Percentiles rank a stretch among this genome's conserved stretches.
These are phyloP conservation scores for Myotis planiceps DNA, from an alignment of 2,797 vertebrate species.

Conservation along the genomic window DNA sequence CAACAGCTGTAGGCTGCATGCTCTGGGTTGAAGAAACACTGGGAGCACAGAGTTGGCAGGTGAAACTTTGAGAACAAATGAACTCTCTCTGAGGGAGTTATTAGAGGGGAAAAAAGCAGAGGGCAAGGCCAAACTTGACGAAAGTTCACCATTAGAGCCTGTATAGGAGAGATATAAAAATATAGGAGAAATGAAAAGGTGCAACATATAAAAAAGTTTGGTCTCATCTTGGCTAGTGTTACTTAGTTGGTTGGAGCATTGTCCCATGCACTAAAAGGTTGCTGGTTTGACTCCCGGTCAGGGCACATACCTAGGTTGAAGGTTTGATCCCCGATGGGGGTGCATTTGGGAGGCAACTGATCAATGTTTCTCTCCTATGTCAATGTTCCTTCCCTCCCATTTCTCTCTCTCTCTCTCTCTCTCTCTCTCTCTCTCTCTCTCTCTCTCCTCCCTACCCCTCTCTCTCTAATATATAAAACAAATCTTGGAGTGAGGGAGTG, in stretches of 20 bases:
- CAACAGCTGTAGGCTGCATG: not conserved
- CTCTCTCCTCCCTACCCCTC: no score
- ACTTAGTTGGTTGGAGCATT: not conserved
- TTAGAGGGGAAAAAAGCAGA: constrained; percentile 11
- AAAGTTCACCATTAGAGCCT: not conserved
- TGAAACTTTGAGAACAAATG: not conserved
- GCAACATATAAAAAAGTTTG: not conserved
- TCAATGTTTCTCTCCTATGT: not conserved
- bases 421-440: no score
- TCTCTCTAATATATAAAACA: not conserved
- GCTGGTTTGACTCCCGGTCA: not conserved
- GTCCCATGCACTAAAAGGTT: not conserved
- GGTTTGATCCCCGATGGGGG: not conserved
- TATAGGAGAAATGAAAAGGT: not conserved
- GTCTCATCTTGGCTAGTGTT: not conserved
- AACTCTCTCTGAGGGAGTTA: constrained; percentile 46
- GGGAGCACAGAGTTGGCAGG: not conserved
- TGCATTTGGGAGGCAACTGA: not conserved
- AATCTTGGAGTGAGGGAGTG: not conserved
- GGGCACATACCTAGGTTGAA: not conserved
- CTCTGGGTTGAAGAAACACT: not conserved
- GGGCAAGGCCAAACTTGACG: not conserved
- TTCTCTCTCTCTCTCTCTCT: not conserved
- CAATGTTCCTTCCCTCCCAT: not conserved
- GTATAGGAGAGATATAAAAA: not conserved